Evolutionary conservation across 2,797 vertebrate species (phyloP).

Genomic region (Orientallactaga sibirica): DNA sequence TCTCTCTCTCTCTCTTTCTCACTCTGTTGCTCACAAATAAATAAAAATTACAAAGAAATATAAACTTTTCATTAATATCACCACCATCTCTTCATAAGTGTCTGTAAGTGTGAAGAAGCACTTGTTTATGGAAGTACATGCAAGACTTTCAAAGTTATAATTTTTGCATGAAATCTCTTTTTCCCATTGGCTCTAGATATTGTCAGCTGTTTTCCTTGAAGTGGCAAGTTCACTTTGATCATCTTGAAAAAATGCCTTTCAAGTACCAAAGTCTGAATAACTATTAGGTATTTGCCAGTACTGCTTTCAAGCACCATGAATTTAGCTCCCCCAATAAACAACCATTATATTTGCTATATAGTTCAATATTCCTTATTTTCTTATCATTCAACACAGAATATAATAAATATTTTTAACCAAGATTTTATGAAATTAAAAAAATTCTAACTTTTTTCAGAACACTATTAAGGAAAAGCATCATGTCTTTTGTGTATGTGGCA

Average conservation of each 20-base stretch:
- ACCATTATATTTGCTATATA: too few species aligned
- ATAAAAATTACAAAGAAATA: neutral
- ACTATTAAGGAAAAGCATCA: neutral
- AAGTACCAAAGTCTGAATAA: neutral
- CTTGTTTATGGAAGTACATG: neutral
- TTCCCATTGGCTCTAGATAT: conserved; percentile 17
- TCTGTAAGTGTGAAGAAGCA: neutral
- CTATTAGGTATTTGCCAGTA: neutral
- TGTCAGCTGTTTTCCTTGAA: too few species aligned
- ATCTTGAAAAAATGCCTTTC: conserved; percentile 45
- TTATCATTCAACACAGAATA: neutral
- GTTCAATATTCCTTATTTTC: neutral
- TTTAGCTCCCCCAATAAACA: too few species aligned
- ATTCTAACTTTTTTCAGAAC: neutral
- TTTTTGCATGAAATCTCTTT: conserved; percentile 52
- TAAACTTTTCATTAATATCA: neutral
- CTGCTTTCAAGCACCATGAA: conserved; percentile 3
- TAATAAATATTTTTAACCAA: neutral
- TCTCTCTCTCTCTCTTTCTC: too few species aligned
- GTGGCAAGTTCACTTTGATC: neutral
- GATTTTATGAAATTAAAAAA: neutral
- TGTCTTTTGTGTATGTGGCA: neutral
- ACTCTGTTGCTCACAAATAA: too few species aligned
- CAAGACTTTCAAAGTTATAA: conserved; percentile 7
- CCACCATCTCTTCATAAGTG: neutral